Percentiles rank a stretch among this genome's conserved stretches.
phyloP scores from a whole-genome alignment of 2,797 vertebrate genomes.

The Xenops minutus region DNA sequence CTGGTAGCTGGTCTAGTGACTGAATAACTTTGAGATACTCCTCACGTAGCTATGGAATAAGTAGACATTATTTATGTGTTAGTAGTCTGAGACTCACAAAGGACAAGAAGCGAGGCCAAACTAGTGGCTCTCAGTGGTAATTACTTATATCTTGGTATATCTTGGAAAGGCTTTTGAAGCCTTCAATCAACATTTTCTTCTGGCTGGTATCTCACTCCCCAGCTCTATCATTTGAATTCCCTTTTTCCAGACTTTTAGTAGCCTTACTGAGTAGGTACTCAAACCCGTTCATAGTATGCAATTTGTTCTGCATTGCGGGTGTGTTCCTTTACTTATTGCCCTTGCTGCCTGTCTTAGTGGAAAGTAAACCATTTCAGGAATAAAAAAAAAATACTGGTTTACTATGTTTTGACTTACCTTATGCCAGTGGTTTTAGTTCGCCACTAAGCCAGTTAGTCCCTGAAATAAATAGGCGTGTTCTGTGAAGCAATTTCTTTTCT shows the following conservation, averaged over 20 bases:
- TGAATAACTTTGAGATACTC: background rate
- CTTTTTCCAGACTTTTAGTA: background rate
- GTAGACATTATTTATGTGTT: background rate
- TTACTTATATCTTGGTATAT: background rate
- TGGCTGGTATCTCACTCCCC: background rate
- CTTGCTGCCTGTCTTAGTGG: background rate
- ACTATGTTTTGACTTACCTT: background rate
- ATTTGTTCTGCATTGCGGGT: background rate
- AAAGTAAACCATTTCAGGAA: background rate
- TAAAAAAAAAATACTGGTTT: background rate
- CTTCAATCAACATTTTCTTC: background rate
- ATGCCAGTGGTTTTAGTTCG: background rate
- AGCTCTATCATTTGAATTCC: background rate
- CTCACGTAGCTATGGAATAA: background rate
- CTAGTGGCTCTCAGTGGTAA: background rate
- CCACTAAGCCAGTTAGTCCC: background rate
- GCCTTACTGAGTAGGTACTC: background rate
- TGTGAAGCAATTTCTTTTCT: background rate
- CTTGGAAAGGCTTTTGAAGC: background rate
- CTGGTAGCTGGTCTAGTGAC: background rate
- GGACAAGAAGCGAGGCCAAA: background rate
- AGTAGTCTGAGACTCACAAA: background rate
- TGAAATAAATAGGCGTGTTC: background rate
- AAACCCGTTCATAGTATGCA: background rate
- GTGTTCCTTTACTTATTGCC: background rate